Base-by-base conservation (phyloP, 2,113 vertebrate species). In the Mungos mungo region DNA sequence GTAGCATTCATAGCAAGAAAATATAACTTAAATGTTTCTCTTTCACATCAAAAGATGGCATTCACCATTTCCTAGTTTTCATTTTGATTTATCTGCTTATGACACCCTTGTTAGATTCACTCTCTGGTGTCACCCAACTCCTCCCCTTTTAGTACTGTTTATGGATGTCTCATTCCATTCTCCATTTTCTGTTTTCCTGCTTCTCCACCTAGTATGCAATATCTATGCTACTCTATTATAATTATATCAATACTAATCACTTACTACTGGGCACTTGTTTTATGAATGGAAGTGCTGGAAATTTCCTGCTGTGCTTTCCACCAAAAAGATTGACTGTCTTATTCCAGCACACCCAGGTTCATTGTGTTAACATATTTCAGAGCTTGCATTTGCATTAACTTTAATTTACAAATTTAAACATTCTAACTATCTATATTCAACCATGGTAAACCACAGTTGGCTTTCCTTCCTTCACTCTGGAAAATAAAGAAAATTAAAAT, bases 401-500 rank as follows among this genome's bases (percentile, higher is more conserved):
- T 29, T 69, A 77, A 77, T 57, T 84, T n/a, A 27, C 16, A 84
- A 66, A 84, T 65, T 45, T 71, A 74, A 90, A 77, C 31, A 38
- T 60, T 13, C 31, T 95, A 21, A 71, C 31, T 93, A 21, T 77
- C 13, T 76, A 45, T 77, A 83, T 65, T 66, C 90, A 93, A 38
- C n/a, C 81, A 90, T 23, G 23, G 57, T 33, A 90, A 82, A 69
- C 1, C 25, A 47, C 7, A 76, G 12, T n/a, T 41, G 21, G 12
- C 41, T 76, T 86, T 76, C 54, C 23, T 74, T 27, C 65, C 65
- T 41, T 84, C 12, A 21, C 15, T 35, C 31, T 72, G 33, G 19
- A 66, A 93, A 95, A 84, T 47, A 79, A 89, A 87, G 80, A 45
- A 68, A n/a, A 47, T 60, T 50, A 87, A 94, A 81, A 81, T 25